Evolutionary conservation across 2,797 vertebrate species (phyloP).

Genomic region (Hybognathus amarus): DNA sequence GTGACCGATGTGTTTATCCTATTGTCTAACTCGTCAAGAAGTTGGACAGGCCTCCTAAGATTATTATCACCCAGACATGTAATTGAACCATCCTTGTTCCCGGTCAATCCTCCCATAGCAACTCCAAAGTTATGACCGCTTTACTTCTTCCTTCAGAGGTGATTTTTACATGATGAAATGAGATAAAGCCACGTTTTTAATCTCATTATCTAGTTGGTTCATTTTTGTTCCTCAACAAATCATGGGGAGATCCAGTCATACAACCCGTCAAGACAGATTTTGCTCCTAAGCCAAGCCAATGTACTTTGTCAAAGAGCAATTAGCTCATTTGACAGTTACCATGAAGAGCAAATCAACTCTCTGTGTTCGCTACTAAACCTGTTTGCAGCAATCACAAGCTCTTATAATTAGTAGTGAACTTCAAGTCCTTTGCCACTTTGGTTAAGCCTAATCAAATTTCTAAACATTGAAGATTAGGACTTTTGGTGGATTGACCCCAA

Average conservation of each 20-base stretch:
- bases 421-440: constrained; percentile 27
- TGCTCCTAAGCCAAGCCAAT: neutral
- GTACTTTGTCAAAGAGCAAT: constrained; percentile 24
- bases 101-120: neutral
- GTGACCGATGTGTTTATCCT: neutral
- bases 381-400: constrained; percentile 28
- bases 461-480: constrained; percentile 40
- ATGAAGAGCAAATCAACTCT: constrained; percentile 18
- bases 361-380: constrained; percentile 23
- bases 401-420: constrained; percentile 43
- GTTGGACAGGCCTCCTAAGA: neutral
- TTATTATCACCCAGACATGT: constrained; percentile 19
- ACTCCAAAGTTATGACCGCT: neutral
- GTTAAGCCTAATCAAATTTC: constrained; percentile 41
- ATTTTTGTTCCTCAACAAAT: neutral
- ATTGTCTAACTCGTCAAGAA: neutral
- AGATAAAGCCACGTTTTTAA: neutral
- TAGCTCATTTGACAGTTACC: constrained; percentile 29
- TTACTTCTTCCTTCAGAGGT: neutral
- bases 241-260: neutral
- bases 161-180: neutral
- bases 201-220: neutral
- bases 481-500: constrained; percentile 35
- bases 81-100: neutral
- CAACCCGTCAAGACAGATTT: neutral